Conservation (phyloP, 2,888 invertebrate genomes). For the Stramonita haemastoma region DNA sequence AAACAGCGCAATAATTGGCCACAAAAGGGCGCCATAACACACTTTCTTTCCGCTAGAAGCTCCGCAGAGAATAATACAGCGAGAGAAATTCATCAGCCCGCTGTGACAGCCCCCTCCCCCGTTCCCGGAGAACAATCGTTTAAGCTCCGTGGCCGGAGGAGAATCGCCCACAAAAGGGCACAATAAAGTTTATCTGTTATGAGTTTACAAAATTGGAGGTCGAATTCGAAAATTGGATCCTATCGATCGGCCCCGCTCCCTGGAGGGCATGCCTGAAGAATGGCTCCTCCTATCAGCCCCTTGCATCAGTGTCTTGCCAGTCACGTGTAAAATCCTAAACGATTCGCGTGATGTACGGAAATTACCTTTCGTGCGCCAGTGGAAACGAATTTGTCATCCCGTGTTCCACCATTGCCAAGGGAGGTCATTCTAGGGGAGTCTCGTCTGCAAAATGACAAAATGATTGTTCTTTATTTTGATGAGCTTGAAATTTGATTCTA, state of each 20-base stretch:
- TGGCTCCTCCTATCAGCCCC: constrained; percentile 41
- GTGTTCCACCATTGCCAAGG: constrained; percentile 28
- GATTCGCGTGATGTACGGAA: constrained; percentile 51
- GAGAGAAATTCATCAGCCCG: constrained; percentile 6
- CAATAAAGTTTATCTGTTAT: constrained; percentile 50
- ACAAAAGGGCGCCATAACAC: constrained; percentile 5
- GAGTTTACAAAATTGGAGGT: constrained; percentile 47
- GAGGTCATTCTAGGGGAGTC: constrained; percentile 26
- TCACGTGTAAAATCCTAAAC: constrained; percentile 48
- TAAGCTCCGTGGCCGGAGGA: background rate
- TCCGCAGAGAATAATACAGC: background rate
- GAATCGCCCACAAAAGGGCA: constrained; percentile 29
- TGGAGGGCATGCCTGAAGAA: constrained; percentile 28
- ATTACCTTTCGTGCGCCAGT: constrained; percentile 47
- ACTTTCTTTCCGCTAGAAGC: background rate
- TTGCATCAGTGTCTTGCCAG: constrained; percentile 44
- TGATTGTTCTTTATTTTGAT: constrained; percentile 5
- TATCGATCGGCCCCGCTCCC: constrained; percentile 43
- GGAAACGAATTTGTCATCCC: constrained; percentile 49
- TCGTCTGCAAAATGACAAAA: background rate
- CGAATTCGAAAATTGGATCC: constrained; percentile 50
- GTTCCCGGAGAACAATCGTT: constrained; percentile 5
- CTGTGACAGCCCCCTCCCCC: background rate
- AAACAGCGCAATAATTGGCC: background rate
- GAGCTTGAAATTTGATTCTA: background rate